Evolutionary conservation across 2,888 invertebrate genomes (phyloP), one percentile per base, ranked within the genome.

Genomic region (Volucella zonaria): DNA sequence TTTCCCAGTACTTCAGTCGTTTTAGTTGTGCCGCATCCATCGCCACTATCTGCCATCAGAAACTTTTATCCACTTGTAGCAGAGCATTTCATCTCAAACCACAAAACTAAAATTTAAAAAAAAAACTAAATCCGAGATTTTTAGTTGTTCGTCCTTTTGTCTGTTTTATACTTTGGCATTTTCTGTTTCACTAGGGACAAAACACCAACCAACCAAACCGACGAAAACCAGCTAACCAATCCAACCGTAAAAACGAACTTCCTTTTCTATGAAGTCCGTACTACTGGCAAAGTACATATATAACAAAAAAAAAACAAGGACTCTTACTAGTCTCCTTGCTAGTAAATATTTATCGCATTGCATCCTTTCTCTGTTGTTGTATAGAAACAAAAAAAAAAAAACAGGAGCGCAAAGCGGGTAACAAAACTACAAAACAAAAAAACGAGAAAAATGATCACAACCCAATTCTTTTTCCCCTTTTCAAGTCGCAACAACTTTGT

Each of bases 401-500:
- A 71, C 14, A 31, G 49, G 43, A 9, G 23, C 8, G 23, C 42
- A 52, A 47, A 14, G 18, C 8, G 31, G 31, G 31, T 31, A 31
- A 49, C 10, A 70, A 14, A 58, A 56, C 31, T 31, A 6, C 31
- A 68, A 31, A n/a, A 3, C 18, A 49, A 58, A 40, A 15, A 49
- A 49, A 71, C 66, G 49, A 23, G 47, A 14, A 80, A 61, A 43
- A 66, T 42, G 47, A 61, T 54, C 59, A 56, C 31, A 73, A 66
- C 68, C 67, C 45, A 23, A 80, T 79, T 71, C 79, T 64, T 73
- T 75, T 70, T 59, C 43, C 59, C 40, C 68, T 62, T 79, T 76
- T 67, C 75, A 61, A 83, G 79, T 79, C 59, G 79, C 52, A 76
- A 80, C 83, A 80, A 85, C 71, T 80, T 76, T 85, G 71, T 85